Base-by-base conservation (phyloP, 2,888 invertebrate species). In the Apamea epomidion region DNA sequence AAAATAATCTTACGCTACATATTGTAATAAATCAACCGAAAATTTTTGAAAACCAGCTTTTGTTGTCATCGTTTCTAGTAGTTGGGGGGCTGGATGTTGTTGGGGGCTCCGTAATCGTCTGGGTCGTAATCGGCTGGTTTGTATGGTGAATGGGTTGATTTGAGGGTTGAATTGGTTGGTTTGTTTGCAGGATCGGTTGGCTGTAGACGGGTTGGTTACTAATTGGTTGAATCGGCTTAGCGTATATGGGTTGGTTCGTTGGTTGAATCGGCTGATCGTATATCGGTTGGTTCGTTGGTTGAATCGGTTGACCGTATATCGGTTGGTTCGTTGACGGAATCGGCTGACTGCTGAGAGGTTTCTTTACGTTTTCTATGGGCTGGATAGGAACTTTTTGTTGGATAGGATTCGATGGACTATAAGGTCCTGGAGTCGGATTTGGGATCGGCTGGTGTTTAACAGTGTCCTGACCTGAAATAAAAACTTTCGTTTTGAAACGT, bases 381-480 rank as follows among this genome's bases (percentile, higher is more conserved):
- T 60, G n/a, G 58, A 1, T 12, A n/a, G n/a, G n/a, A 12, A 58
- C 58, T n/a, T 58, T 12, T 58, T n/a, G 58, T 58, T n/a, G 58
- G 21, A 54, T 54, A 21, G 54, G 54, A 25, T 12, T 60, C n/a
- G 58, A 60, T n/a, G n/a, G 58, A n/a, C 6, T 14, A 14, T 51
- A 10, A 25, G 45, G 62, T 7, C 51, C 51, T 62, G 68, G 32
- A 37, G 18, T 25, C 4, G 16, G n/a, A 58, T 25, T 37, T 21
- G 29, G 69, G 18, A 16, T 21, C 5, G 1, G n/a, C 37, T 48
- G 54, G 0, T 12, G 18, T 6, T 64, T 77, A 5, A 48, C 12
- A 32, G 18, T 48, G 16, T 70, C 62, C 16, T 58, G 84, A 48
- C 58, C 81, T 81, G 84, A 65, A 81, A 81, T 37, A 8, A 29